A percentile compares a stretch with the other conserved stretches of the same genome.
These are phyloP conservation scores for Rhineura floridana DNA, from an alignment of 2,113 vertebrate species.

Conservation along the genomic window DNA sequence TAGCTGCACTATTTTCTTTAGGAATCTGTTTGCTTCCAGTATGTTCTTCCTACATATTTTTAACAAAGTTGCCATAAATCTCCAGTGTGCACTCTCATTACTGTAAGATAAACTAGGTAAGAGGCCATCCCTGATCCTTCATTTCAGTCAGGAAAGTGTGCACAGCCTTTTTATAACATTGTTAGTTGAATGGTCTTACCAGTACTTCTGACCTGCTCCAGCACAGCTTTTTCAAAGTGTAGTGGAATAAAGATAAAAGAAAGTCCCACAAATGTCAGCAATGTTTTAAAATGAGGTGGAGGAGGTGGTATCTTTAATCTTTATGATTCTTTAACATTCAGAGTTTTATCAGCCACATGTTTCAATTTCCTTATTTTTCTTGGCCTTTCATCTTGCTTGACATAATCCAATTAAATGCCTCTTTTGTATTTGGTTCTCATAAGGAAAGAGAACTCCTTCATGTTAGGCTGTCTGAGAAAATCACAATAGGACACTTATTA, in stretches of 20 bases:
- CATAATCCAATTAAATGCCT: neutral
- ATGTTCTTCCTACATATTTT: neutral
- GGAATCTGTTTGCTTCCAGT: neutral
- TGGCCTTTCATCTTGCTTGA: neutral
- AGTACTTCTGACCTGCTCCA: neutral
- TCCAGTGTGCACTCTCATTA: neutral
- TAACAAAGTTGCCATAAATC: neutral
- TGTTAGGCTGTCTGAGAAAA: neutral
- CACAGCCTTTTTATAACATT: neutral
- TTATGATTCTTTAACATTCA: neutral
- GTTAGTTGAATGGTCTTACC: neutral
- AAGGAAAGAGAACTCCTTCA: neutral
- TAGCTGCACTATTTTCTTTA: neutral
- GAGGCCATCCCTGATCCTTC: neutral
- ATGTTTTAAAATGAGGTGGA: neutral
- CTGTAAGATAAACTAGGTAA: neutral
- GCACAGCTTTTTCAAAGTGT: neutral
- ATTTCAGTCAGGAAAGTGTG: neutral
- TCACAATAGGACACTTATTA: neutral
- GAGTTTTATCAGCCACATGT: neutral
- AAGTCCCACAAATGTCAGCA: neutral
- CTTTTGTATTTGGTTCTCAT: neutral
- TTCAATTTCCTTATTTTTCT: slow-evolving; percentile 23
- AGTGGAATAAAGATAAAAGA: neutral
- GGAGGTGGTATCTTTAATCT: neutral